These are phyloP conservation scores for Motacilla alba DNA, from an alignment of 2,113 vertebrate genomes.

Conservation along the genomic window DNA sequence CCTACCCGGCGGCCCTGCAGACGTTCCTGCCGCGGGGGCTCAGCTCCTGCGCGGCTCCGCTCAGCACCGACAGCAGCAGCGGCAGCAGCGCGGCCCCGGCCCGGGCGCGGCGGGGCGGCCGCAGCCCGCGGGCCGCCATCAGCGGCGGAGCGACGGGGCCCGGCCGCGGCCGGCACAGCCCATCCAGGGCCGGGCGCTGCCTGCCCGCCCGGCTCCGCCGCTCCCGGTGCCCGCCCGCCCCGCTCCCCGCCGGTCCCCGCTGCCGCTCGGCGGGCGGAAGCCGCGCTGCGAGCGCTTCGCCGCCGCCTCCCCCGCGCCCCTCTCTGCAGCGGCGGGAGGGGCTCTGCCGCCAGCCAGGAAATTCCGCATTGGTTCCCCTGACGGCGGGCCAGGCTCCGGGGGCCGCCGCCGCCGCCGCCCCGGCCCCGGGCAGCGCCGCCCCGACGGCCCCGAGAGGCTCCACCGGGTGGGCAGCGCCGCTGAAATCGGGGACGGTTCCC, in stretches of 20 bases:
- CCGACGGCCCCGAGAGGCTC: background rate
- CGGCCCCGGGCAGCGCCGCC: background rate
- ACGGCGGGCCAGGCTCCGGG: slow-evolving; percentile 26
- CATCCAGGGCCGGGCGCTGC: no score
- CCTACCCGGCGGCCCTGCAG: slow-evolving; percentile 61
- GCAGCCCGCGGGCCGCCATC: background rate
- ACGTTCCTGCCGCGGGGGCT: slow-evolving; percentile 68
- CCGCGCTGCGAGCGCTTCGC: background rate
- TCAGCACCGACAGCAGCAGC: background rate
- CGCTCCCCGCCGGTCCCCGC: background rate
- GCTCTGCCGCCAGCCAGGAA: slow-evolving; percentile 49
- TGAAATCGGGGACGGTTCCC: background rate
- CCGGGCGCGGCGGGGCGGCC: background rate
- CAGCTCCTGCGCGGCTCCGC: slow-evolving; percentile 57
- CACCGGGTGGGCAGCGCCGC: background rate
- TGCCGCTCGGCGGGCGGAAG: slow-evolving; percentile 12
- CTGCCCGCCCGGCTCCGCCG: background rate
- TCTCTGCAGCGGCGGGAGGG: slow-evolving; percentile 23
- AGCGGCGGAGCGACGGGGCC: no score
- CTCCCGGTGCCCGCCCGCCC: background rate
- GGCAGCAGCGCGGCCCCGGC: background rate
- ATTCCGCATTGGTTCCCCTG: slow-evolving; percentile 63
- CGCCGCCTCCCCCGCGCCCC: slow-evolving; percentile 26
- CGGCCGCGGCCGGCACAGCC: no score
- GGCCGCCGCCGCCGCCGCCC: background rate